Evolutionary conservation across 2,888 invertebrate species (phyloP), one percentile per base, ranked within the genome.

Genomic region (Caenorhabditis sp.): DNA sequence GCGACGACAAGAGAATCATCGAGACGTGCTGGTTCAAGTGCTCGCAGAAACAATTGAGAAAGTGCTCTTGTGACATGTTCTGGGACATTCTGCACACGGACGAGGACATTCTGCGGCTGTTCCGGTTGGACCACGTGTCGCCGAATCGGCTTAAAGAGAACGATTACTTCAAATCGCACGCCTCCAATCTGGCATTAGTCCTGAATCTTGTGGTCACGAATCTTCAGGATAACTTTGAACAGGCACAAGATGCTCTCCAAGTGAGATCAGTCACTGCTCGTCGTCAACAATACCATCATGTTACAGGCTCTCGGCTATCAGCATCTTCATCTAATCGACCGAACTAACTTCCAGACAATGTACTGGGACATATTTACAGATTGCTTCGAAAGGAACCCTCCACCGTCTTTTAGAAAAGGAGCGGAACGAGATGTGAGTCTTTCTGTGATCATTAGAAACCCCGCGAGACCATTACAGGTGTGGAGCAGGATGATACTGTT

Each of bases 281-380:
- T n/a, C n/a, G n/a, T n/a, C n/a, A n/a, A n/a, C n/a, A n/a, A n/a
- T n/a, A n/a, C n/a, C n/a, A n/a, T n/a, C n/a, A n/a, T n/a, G n/a
- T n/a, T n/a, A n/a, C n/a, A 84, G 82, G 73, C 80, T 17, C 77
- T 84, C 15, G 84, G 84, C 9, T 74, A 63, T 11, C 82, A 84
- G 59, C 84, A 84, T 32, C 65, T 78, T 0, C 63, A 70, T 20
- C 53, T 82, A 2, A 62, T 72, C 11, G 73, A 78, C 8, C 59
- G 81, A 13, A 65, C 75, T 0, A 52, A 55, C 20, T 84, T 84
- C 62, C 82, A 84, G 24, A 55, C 78, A 15, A 78, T 83, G 71
- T 83, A 83, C 45, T 84, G 84, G 84, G 84, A 84, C 50, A 71
- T 81, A 8, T 84, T 83, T 62, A 83, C 84, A 1, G 84, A 84